Percentiles rank a stretch among this genome's conserved stretches.
phyloP scores from a whole-genome alignment of 2,113 vertebrate genomes.

The Carassius gibelio region DNA sequence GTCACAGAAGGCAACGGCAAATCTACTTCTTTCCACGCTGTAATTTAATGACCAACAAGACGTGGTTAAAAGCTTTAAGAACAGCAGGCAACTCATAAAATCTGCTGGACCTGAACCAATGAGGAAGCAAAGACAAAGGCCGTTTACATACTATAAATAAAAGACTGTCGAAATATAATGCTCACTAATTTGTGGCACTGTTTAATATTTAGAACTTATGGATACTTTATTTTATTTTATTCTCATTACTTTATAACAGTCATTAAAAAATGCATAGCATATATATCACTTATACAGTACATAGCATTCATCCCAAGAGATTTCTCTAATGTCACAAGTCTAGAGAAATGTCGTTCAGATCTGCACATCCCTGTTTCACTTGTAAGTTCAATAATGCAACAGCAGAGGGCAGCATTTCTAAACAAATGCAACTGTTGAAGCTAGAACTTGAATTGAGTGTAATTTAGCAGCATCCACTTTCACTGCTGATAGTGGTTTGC shows the following conservation, averaged over 20 bases:
- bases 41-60: not conserved
- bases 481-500: not conserved
- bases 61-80: not conserved
- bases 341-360: not conserved
- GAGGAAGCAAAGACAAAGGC: not conserved
- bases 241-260: not conserved
- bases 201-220: not conserved
- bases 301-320: not conserved
- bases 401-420: slow-evolving; percentile 57
- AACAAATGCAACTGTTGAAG: not conserved
- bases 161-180: not conserved
- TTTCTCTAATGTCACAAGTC: not conserved
- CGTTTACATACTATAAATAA: not conserved
- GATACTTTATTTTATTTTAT: not conserved
- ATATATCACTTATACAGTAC: not conserved
- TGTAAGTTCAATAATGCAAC: slow-evolving; percentile 5
- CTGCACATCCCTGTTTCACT: not conserved
- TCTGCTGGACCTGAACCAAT: not conserved
- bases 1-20: not conserved
- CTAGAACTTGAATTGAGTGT: not conserved
- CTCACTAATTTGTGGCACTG: not conserved
- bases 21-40: not conserved
- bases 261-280: not conserved
- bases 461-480: not conserved
- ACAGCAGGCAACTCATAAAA: not conserved